These are phyloP conservation scores for Octodon degus DNA, from an alignment of 2,113 vertebrate species.

Conservation along the genomic window DNA sequence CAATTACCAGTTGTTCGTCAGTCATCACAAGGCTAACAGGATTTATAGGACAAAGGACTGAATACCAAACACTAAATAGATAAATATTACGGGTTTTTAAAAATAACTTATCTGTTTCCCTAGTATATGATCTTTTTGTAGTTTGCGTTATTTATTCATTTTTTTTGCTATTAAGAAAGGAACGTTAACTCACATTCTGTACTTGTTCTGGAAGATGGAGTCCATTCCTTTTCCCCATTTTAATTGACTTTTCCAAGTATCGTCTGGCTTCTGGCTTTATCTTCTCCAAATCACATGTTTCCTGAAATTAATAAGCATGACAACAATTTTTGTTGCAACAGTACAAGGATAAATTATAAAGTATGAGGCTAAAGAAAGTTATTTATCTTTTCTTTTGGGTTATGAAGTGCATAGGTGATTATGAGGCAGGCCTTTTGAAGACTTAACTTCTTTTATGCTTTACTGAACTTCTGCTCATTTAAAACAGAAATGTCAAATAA, in stretches of 20 bases:
- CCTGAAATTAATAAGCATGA: constrained; percentile 86
- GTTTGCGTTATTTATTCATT: constrained; percentile 46
- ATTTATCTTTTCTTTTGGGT: constrained; percentile 37
- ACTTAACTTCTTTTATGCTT: constrained; percentile 61
- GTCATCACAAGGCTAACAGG: background rate
- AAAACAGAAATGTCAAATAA: constrained; percentile 23
- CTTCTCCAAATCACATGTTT: constrained; percentile 85
- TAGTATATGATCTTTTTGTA: constrained; percentile 28
- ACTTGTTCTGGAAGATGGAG: constrained; percentile 93
- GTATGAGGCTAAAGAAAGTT: constrained; percentile 10
- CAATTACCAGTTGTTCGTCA: background rate
- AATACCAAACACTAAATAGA: constrained; percentile 28
- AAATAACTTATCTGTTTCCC: constrained; percentile 27
- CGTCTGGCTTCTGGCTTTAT: constrained; percentile 91
- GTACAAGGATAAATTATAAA: constrained; percentile 44
- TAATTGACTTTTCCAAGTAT: constrained; percentile 92
- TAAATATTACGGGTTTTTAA: constrained; percentile 24
- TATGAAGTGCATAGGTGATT: constrained; percentile 50
- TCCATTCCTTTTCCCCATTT: constrained; percentile 93
- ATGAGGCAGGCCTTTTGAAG: constrained; percentile 40
- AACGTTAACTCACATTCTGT: constrained; percentile 89
- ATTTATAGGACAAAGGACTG: constrained; percentile 6
- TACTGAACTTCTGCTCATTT: constrained; percentile 15
- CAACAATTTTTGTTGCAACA: constrained; percentile 55
- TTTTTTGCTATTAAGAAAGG: constrained; percentile 30